Percentiles rank a stretch among this genome's conserved stretches.
Evolutionary conservation across 35 echinoderm and acorn worm genomes (phyloP).

Genomic region (Ptychodera flava): DNA sequence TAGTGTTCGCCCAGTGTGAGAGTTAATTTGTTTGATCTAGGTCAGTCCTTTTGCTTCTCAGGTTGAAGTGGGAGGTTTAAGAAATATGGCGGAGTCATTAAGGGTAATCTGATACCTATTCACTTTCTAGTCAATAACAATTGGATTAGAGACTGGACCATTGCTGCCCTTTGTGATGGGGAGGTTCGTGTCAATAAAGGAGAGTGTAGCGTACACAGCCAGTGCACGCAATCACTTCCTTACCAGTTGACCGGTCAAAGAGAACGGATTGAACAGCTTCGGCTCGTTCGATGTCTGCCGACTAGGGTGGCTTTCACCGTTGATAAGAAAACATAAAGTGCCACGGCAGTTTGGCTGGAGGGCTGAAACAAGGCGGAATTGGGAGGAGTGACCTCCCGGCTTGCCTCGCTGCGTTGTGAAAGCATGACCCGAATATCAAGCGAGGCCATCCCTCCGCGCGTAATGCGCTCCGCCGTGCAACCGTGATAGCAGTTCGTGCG

Average conservation of each 20-base stretch:
- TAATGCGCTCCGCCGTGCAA: background rate
- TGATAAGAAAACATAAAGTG: background rate
- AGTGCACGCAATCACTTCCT: background rate
- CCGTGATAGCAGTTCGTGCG: background rate
- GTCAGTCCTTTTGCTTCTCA: background rate
- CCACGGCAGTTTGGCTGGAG: background rate
- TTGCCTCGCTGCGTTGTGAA: background rate
- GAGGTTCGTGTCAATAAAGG: background rate
- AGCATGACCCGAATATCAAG: background rate
- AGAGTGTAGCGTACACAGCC: background rate
- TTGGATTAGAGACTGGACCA: background rate
- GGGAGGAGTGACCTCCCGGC: background rate
- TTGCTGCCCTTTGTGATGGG: background rate
- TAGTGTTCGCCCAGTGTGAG: background rate
- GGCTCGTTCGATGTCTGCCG: background rate
- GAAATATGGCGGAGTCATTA: background rate
- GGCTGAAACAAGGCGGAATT: background rate
- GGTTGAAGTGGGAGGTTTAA: background rate
- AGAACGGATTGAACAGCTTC: background rate
- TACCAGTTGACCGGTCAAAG: background rate
- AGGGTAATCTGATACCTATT: background rate
- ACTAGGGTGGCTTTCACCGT: background rate
- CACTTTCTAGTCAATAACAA: conserved; percentile 1
- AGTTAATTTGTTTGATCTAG: conserved; percentile 2
- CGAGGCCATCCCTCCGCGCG: background rate